Conservation (phyloP, 2,797 vertebrate species). For the Pogoniulus pusillus region DNA sequence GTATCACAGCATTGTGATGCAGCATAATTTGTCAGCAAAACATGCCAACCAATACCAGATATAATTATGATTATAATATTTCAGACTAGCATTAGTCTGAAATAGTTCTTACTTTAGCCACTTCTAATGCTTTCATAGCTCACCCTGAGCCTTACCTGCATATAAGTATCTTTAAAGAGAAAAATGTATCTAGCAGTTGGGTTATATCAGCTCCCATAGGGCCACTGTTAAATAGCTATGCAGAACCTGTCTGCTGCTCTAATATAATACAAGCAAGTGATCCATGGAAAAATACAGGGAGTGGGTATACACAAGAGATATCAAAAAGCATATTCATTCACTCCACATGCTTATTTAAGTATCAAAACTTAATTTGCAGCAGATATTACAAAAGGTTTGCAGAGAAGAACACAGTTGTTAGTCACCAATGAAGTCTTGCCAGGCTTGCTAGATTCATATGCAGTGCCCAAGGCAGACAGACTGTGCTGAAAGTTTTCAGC, state of each 20-base stretch:
- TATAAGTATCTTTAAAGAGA: background rate
- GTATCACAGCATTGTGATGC: background rate
- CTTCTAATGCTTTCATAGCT: background rate
- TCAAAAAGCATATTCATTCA: background rate
- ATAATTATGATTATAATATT: no score
- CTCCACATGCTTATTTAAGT: background rate
- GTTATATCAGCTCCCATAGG: background rate
- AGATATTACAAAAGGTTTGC: background rate
- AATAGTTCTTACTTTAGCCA: background rate
- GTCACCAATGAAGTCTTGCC: background rate
- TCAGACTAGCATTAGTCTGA: background rate
- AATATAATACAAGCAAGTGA: background rate
- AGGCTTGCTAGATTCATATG: background rate
- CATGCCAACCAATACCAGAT: background rate
- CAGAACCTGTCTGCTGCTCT: background rate
- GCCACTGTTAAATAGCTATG: background rate
- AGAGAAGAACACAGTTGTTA: background rate
- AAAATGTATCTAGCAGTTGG: background rate
- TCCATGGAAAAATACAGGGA: background rate
- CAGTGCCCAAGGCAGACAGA: conserved; percentile 2
- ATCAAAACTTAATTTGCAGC: background rate
- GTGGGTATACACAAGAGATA: background rate
- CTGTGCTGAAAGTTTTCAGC: conserved; percentile 7
- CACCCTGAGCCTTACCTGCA: background rate
- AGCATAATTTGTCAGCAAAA: background rate